Evolutionary conservation across 2,113 vertebrate species (phyloP).

Genomic region (Galbula dea): DNA sequence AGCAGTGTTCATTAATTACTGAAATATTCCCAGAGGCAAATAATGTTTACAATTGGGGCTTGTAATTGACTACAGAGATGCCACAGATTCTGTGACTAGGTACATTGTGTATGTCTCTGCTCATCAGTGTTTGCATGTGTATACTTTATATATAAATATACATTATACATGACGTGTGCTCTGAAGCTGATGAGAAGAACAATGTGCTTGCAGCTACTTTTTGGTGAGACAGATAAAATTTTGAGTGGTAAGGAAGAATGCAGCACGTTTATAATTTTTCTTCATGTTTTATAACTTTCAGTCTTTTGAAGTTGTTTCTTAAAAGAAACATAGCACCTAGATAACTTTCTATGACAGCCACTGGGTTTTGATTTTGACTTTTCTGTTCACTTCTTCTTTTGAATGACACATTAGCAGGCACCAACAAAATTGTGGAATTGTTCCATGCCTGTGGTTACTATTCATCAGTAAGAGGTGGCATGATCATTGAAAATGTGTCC

Average conservation of each 20-base stretch:
- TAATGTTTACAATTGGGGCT: not conserved
- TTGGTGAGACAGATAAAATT: not conserved
- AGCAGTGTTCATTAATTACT: constrained; percentile 8
- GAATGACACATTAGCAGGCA: not conserved
- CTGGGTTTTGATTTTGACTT: not conserved
- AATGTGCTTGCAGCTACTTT: not conserved
- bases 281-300: not conserved
- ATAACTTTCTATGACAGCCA: not conserved
- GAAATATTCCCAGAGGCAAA: not conserved
- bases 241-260: not conserved
- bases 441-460: not conserved
- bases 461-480: not conserved
- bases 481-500: not conserved
- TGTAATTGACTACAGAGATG: not conserved
- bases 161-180: not conserved
- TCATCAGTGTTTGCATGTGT: not conserved
- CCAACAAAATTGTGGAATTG: not conserved
- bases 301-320: not conserved
- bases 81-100: not conserved
- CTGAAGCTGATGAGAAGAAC: not conserved
- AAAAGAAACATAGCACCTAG: not conserved
- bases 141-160: not conserved
- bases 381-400: not conserved
- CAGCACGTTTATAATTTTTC: not conserved
- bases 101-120: not conserved